Base-by-base conservation (phyloP, 1,140 invertebrate genomes). In the Marisa cornuarietis region DNA sequence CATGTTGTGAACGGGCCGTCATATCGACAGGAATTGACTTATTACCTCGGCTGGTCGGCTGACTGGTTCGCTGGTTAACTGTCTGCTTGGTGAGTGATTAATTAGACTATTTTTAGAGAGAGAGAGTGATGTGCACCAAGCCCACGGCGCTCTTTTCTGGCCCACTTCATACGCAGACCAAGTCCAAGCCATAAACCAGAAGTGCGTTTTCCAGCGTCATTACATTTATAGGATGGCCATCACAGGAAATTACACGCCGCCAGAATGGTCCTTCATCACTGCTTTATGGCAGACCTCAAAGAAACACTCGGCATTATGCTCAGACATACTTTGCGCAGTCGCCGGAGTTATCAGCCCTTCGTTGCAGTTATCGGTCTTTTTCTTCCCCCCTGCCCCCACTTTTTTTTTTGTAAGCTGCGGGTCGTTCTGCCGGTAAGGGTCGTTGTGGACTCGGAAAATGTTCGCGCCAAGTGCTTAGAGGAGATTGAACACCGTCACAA, bases 51-150 rank as follows among this genome's bases (percentile, higher is more conserved):
- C 31, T 26, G 24, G 26, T 20, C 26, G 74, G 42, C 31, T 76
- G 61, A 49, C 20, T 62, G 24, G 42, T 61, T 42, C 26, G 26
- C 31, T 63, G 74, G 18, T 61, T 76, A 42, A 18, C 58, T 65
- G 74, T 31, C 58, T 65, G 74, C 24, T 31, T 76, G 54, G 51
- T 74, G 72, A n/a, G 52, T 26, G 72, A n/a, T 22, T 26, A 16
- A 8, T 22, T 52, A 49, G 51, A 8, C 20, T 18, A 52, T 49
- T 11, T 49, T 52, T 20, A 72, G 71, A 52, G 71, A 13, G 71
- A 52, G 71, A 52, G 71, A 52, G 71, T n/a, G 71, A 72, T 20
- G 51, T 10, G 31, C 9, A 42, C 9, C n/a, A 4, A 42, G 9
- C 31, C n/a, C 52, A 4, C 18, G 71, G 14, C 31, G 24, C 18